Percentiles rank a stretch among this genome's conserved stretches.
phyloP scores from a whole-genome alignment of 2,888 invertebrate genomes.

The Rhyacophila evoluta region DNA sequence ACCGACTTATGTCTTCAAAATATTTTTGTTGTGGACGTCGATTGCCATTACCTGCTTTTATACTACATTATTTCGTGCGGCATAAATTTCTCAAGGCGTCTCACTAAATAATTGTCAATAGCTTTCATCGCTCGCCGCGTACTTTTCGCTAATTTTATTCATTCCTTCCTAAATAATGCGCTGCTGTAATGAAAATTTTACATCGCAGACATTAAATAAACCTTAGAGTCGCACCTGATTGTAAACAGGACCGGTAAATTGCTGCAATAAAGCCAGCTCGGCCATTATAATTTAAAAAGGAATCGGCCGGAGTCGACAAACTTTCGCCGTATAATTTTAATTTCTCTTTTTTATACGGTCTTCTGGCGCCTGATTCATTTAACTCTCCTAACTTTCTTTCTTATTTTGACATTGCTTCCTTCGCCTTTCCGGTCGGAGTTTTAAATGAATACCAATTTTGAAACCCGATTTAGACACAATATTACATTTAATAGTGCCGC shows the following conservation, averaged over 20 bases:
- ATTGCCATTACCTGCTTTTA: not conserved
- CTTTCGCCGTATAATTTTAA: slow-evolving; percentile 12
- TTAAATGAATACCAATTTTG: too few relatives aligned
- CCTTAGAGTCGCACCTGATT: slow-evolving; percentile 18
- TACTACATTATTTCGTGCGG: not conserved
- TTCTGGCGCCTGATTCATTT: slow-evolving; percentile 7
- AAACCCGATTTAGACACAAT: too few relatives aligned
- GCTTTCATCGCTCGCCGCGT: not conserved
- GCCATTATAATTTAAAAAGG: slow-evolving; percentile 14
- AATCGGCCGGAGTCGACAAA: slow-evolving; percentile 1
- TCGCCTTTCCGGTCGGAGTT: not conserved
- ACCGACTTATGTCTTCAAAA: too few relatives aligned
- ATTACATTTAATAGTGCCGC: too few relatives aligned
- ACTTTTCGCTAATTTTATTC: slow-evolving; percentile 3
- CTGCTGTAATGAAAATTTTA: slow-evolving; percentile 1
- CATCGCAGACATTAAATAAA: slow-evolving; percentile 10
- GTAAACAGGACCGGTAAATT: slow-evolving; percentile 7
- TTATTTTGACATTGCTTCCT: not conserved
- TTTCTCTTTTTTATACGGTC: slow-evolving; percentile 14
- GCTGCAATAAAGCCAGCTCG: not conserved
- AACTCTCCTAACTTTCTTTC: not conserved
- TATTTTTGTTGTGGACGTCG: too few relatives aligned
- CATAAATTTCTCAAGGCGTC: not conserved
- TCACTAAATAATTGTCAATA: not conserved
- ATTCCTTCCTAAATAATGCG: not conserved